Evolutionary conservation across 2,888 invertebrate species (phyloP).

Genomic region (Scotopteryx bipunctaria): DNA sequence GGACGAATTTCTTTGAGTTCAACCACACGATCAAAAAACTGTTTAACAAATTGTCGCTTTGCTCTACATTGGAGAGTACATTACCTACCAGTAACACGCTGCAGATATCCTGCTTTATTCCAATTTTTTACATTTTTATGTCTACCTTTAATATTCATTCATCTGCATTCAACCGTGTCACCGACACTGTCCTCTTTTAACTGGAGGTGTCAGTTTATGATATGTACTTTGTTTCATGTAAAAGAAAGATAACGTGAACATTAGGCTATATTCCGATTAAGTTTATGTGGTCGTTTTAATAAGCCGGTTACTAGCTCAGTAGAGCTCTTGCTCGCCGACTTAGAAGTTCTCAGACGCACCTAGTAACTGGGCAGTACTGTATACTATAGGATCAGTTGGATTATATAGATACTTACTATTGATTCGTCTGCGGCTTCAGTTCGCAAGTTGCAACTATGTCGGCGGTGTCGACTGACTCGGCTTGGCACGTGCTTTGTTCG

Average conservation of each 20-base stretch:
- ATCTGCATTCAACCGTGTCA: conserved; percentile 9
- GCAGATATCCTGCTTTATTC: neutral
- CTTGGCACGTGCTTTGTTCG: conserved; percentile 38
- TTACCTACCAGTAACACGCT: neutral
- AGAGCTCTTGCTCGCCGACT: conserved; percentile 28
- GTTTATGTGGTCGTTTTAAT: conserved; percentile 22
- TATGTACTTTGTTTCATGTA: conserved; percentile 26
- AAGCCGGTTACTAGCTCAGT: conserved; percentile 32
- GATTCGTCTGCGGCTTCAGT: conserved; percentile 3
- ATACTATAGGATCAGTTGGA: conserved; percentile 1
- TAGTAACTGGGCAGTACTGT: conserved; percentile 13
- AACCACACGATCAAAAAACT: neutral
- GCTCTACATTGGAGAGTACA: neutral
- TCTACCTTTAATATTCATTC: neutral
- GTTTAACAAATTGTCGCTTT: neutral
- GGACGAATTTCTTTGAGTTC: conserved; percentile 19
- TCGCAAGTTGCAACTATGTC: conserved; percentile 32
- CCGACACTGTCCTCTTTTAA: neutral
- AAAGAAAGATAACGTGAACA: conserved; percentile 20
- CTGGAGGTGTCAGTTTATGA: conserved; percentile 19
- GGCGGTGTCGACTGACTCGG: conserved; percentile 20
- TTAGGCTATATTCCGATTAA: conserved; percentile 22
- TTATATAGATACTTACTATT: conserved; percentile 3
- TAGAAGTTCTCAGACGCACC: conserved; percentile 25
- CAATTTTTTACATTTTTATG: neutral